Base-by-base conservation (phyloP, 2,888 invertebrate genomes). In the Amiota minor region DNA sequence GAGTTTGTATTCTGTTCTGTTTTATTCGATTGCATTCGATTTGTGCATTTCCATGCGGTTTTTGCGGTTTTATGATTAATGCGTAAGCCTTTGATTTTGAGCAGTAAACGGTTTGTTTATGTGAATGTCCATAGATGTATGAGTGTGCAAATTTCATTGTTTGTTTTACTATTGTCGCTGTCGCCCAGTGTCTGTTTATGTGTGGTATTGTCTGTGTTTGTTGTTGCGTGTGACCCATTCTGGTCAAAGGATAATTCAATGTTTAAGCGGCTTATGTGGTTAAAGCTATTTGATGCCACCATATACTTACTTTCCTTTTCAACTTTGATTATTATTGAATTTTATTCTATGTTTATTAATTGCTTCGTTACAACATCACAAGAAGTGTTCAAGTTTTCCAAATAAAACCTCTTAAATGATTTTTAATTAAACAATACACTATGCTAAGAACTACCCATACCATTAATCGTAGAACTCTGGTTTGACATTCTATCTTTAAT, bases 51-150 rank as follows among this genome's bases (percentile, higher is more conserved):
- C 50, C 45, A 49, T n/a, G 70, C 56, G 56, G 55, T 45, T 68
- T 47, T n/a, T 68, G 67, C 10, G 72, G 71, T 68, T 64, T 55
- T 56, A 61, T 46, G 71, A 71, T 72, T 74, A 74, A 74, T 75
- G 77, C 76, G 73, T 70, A 77, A 73, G 50, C 14, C 53, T 49
- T 9, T 68, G 67, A 68, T 68, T 68, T 68, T 68, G 23, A 18
- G 18, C 16, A 10, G 16, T n/a, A n/a, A n/a, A n/a, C n/a, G n/a
- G 74, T 61, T 35, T 72, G 71, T 47, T 14, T 65, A 10, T 70
- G 71, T 56, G 55, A 16, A 46, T 49, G 49, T 18, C 35, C 35
- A n/a, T 6, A 20, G 49, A 23, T 59, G 20, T 12, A n/a, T 56
- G 45, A 18, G 18, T 47, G 56, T 59, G 67, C 20, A 20, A 53